Conservation (phyloP, 2,888 invertebrate genomes). For the Antheraea assamensis region DNA sequence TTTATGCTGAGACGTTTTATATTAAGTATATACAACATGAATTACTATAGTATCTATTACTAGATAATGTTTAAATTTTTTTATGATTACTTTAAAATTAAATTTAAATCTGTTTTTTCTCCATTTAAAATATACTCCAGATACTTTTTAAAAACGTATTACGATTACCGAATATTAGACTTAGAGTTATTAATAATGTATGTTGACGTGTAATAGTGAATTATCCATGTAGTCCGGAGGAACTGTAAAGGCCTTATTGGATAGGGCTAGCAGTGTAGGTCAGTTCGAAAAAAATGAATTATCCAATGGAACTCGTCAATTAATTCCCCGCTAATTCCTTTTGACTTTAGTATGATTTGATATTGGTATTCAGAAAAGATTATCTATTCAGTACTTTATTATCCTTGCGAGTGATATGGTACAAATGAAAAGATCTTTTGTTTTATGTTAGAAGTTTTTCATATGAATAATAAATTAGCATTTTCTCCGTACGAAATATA, state of each 20-base stretch:
- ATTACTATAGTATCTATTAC: too few species aligned
- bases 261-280: too few species aligned
- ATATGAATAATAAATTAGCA: too few species aligned
- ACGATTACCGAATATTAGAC: background rate
- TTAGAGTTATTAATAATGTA: background rate
- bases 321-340: background rate
- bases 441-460: background rate
- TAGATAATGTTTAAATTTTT: too few species aligned
- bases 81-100: too few species aligned
- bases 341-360: background rate
- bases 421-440: background rate
- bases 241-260: too few species aligned
- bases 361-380: background rate
- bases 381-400: background rate
- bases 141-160: background rate
- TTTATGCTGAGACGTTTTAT: background rate
- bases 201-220: background rate
- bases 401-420: background rate
- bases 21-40: background rate
- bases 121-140: background rate
- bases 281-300: too few species aligned
- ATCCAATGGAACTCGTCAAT: background rate
- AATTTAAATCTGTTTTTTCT: too few species aligned
- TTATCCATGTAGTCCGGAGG: too few species aligned
- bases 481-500: too few species aligned